Conservation (phyloP, 2,797 vertebrate genomes). For the Anniella stebbinsi region DNA sequence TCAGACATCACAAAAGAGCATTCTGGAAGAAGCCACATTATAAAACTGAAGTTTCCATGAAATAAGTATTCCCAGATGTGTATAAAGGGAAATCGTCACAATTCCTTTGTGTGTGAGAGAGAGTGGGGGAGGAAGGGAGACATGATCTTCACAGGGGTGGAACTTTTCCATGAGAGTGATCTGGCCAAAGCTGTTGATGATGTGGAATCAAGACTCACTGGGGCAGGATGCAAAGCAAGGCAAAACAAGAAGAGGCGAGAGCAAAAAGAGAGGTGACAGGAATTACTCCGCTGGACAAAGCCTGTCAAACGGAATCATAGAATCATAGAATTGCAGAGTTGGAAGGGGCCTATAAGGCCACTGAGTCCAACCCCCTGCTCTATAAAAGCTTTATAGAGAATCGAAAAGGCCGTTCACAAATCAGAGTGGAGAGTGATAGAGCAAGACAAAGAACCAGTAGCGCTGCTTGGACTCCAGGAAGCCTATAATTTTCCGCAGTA, state of each 20-base stretch:
- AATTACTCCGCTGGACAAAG: background rate
- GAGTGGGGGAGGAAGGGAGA: no score
- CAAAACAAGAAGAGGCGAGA: background rate
- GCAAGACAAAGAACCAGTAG: background rate
- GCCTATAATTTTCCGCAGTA: background rate
- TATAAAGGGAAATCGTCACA: no score
- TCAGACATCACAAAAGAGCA: background rate
- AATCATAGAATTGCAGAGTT: no score
- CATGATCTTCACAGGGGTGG: background rate
- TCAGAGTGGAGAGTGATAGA: background rate
- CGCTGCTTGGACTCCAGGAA: background rate
- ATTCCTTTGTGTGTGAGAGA: no score
- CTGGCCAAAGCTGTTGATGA: background rate
- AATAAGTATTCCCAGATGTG: background rate
- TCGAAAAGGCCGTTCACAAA: conserved; percentile 1
- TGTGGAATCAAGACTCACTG: background rate
- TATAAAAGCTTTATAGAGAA: background rate
- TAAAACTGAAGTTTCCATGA: background rate
- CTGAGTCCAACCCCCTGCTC: no score
- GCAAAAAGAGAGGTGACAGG: background rate
- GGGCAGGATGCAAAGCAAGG: background rate
- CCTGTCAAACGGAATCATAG: background rate
- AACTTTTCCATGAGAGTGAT: background rate
- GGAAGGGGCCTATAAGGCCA: no score
- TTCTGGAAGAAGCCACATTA: background rate